Base-by-base conservation (phyloP, 2,888 invertebrate species). In the Salpingus planirostris region DNA sequence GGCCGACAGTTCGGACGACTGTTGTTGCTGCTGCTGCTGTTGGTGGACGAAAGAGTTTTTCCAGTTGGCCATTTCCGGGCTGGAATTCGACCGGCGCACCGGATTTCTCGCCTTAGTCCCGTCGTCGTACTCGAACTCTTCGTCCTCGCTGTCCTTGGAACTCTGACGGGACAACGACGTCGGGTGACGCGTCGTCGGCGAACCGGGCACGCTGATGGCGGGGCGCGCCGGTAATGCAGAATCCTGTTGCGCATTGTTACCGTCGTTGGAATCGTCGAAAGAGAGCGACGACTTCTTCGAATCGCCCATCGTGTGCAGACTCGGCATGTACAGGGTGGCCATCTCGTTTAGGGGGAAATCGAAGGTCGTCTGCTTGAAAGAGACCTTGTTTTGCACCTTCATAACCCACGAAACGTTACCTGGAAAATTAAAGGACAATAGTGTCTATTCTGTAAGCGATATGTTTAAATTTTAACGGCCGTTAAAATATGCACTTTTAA, bases 61-160 rank as follows among this genome's bases (percentile, higher is more conserved):
- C 85, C 86, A 88, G 55, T 80, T 83, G 1, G 86, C 82, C 89
- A 91, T 89, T 69, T 91, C 91, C 1, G 90, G 90, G 50, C 89
- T 89, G 29, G 90, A 90, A 71, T 90, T 90, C 24, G 88, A 87
- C 39, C 90, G 73, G 1, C 88, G 74, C 36, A 91, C 89, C 5
- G 88, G 88, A 68, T 87, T 87, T 7, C 87, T 72, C 0, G 78
- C 75, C 51, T 76, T 74, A 3, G 44, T 47, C 3, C 53, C 53
- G 23, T 59, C 60, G 25, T 62, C 53, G 22, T 59, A 59, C 26
- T 62, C 53, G 30, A 54, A 50, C 22, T 69, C 69, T 44, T 70
- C 71, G 25, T 71, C 70, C 13, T 68, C 60, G 46, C 70, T 71
- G 41, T 73, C 72, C 3, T 65, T 60, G 2, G 71, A 71, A 49